These are phyloP conservation scores for Eurytoma californica DNA, from an alignment of 2,888 invertebrate species.

Conservation along the genomic window DNA sequence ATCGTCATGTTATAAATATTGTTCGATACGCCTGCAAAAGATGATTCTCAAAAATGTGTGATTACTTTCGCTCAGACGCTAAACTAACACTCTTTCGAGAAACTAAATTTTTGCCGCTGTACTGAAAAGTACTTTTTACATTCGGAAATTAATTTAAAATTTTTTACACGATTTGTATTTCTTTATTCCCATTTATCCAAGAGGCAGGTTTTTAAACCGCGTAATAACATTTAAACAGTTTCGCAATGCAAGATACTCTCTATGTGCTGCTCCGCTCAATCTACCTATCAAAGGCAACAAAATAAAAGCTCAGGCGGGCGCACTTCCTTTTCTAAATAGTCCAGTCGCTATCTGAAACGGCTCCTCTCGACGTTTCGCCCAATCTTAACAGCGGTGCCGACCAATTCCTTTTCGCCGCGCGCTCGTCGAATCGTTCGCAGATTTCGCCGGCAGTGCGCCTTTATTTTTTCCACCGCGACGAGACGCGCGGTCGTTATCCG, in stretches of 20 bases:
- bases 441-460: slow-evolving; percentile 40
- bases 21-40: too few species aligned
- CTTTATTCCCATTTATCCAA: neutral
- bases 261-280: slow-evolving; percentile 1
- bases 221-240: neutral
- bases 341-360: slow-evolving; percentile 47
- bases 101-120: too few species aligned
- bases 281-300: slow-evolving; percentile 26
- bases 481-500: slow-evolving; percentile 48
- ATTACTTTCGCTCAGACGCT: too few species aligned
- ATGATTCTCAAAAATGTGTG: too few species aligned
- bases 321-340: slow-evolving; percentile 43
- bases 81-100: too few species aligned
- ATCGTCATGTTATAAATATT: too few species aligned
- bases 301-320: slow-evolving; percentile 38
- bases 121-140: too few species aligned
- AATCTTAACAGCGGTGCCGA: slow-evolving; percentile 48
- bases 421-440: slow-evolving; percentile 27
- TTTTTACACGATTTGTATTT: too few species aligned
- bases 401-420: slow-evolving; percentile 42
- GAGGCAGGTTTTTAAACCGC: neutral
- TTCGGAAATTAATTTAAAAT: too few species aligned
- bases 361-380: slow-evolving; percentile 19
- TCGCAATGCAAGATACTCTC: neutral
- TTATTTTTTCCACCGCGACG: slow-evolving; percentile 47